phyloP scores from a whole-genome alignment of 1,140 invertebrate genomes.

The Trachymyrmex cornetzi region DNA sequence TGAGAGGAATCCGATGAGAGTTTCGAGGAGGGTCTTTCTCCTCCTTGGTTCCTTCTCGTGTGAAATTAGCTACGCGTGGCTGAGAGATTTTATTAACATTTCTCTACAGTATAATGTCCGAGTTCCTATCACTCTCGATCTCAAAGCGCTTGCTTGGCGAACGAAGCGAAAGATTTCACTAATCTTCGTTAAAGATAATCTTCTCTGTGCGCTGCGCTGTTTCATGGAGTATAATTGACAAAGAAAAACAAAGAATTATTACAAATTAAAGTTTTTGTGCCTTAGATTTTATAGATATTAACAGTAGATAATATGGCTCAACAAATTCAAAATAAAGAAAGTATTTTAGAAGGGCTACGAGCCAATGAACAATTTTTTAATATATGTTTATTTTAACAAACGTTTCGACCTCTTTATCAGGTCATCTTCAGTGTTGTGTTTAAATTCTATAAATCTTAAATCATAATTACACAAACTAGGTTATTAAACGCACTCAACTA shows the following conservation, averaged over 20 bases:
- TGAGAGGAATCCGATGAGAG: constrained; percentile 68
- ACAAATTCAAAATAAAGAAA: too few species aligned
- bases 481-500: too few species aligned
- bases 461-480: too few species aligned
- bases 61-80: constrained; percentile 44
- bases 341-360: too few species aligned
- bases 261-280: not conserved
- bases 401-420: too few species aligned
- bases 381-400: too few species aligned
- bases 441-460: too few species aligned
- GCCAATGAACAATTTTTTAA: too few species aligned
- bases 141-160: constrained; percentile 14
- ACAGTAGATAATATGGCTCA: too few species aligned
- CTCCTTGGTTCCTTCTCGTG: constrained; percentile 20
- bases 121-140: constrained; percentile 48
- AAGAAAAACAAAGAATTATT: not conserved
- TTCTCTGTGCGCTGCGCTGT: not conserved
- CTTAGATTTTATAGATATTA: constrained; percentile 6
- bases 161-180: constrained; percentile 42
- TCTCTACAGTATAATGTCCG: constrained; percentile 36
- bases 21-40: constrained; percentile 63
- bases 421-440: too few species aligned
- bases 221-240: not conserved
- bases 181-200: constrained; percentile 31
- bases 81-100: constrained; percentile 53